These are phyloP conservation scores for Lepidothrix coronata DNA, from an alignment of 2,113 vertebrate species.

Conservation along the genomic window DNA sequence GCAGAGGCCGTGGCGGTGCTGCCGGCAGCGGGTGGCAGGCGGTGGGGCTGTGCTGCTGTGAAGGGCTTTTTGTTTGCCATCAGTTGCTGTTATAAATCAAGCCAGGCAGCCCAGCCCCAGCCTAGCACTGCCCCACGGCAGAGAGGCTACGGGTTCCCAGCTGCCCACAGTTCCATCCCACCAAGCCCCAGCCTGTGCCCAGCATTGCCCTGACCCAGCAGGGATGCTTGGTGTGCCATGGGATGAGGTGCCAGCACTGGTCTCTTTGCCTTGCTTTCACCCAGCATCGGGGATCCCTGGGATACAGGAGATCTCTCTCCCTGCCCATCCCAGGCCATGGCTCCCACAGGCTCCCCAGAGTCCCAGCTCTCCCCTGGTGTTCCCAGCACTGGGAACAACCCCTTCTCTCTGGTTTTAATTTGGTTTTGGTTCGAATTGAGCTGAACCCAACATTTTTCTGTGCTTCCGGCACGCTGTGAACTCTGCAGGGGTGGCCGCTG, in stretches of 20 bases:
- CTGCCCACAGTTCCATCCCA: fast-evolving
- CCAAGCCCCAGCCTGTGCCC: fast-evolving
- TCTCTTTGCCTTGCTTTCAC: neutral
- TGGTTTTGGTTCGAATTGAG: constrained; percentile 44
- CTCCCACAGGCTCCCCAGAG: neutral
- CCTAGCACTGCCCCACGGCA: neutral
- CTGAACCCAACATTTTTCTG: constrained; percentile 42
- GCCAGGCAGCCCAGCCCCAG: neutral
- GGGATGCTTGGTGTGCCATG: neutral
- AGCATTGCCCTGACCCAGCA: fast-evolving
- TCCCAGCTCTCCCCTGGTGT: neutral
- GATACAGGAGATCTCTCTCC: neutral
- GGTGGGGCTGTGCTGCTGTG: neutral
- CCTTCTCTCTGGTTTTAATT: constrained; percentile 18
- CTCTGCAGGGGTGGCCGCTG: constrained; percentile 36
- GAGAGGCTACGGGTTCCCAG: neutral
- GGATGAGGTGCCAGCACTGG: neutral
- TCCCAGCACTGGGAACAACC: neutral
- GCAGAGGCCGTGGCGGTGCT: neutral
- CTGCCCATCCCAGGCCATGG: neutral
- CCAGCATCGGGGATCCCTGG: neutral
- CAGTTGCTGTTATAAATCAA: constrained; percentile 68
- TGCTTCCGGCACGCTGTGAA: neutral
- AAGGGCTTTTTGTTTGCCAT: constrained; percentile 65
- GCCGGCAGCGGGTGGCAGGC: constrained; percentile 28